Percentiles rank a stretch among this genome's conserved stretches.
phyloP scores from a whole-genome alignment of 2,113 vertebrate species.

The Plotosus lineatus region DNA sequence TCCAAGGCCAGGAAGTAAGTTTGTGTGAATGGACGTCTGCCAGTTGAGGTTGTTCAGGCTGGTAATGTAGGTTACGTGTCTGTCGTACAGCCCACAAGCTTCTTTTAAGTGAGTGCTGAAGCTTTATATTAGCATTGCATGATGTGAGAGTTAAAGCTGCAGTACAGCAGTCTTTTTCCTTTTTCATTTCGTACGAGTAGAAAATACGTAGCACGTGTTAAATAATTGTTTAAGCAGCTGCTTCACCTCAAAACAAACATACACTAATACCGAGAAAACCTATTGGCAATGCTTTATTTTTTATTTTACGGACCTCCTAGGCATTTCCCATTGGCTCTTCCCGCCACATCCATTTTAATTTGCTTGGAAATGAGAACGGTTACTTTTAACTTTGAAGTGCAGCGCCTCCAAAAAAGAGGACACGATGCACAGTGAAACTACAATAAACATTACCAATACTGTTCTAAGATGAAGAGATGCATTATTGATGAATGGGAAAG shows the following conservation, averaged over 20 bases:
- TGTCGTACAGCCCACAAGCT: slow-evolving; percentile 25
- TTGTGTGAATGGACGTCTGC: slow-evolving; percentile 61
- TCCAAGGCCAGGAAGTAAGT: slow-evolving; percentile 66
- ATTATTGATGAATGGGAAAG: not conserved
- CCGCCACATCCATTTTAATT: not conserved
- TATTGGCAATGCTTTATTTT: not conserved
- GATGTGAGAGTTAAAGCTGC: not conserved
- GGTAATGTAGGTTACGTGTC: slow-evolving; percentile 51
- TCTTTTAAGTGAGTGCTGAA: slow-evolving; percentile 40
- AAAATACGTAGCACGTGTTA: not conserved
- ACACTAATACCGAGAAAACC: not conserved
- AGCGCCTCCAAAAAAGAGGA: not conserved
- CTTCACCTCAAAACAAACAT: not conserved
- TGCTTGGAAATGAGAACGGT: not conserved
- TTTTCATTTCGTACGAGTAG: too few relatives aligned
- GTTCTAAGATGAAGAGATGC: not conserved
- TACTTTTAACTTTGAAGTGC: not conserved
- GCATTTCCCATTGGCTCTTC: not conserved
- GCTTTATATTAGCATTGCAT: slow-evolving; percentile 1
- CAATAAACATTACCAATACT: not conserved
- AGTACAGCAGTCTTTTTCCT: not conserved
- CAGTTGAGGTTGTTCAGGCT: slow-evolving; percentile 48
- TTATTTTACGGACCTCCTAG: not conserved
- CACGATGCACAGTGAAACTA: not conserved
- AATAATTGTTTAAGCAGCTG: not conserved